phyloP scores from a whole-genome alignment of 2,113 vertebrate species.

The Hemichromis elongatus region DNA sequence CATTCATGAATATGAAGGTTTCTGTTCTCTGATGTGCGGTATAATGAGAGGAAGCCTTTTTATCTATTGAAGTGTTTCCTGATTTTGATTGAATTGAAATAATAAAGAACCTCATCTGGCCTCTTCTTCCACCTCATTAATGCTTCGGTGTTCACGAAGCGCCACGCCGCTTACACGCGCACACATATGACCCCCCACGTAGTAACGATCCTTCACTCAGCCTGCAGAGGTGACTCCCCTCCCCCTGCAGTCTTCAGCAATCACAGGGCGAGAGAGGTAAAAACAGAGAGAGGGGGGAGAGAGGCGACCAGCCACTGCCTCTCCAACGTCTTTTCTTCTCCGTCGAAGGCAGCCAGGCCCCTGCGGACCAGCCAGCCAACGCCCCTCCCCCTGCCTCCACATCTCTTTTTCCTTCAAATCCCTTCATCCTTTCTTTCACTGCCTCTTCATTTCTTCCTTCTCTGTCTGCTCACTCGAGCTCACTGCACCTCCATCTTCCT shows the following conservation, averaged over 20 bases:
- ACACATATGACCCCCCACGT: not conserved
- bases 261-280: conserved; percentile 7
- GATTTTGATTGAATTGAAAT: conserved; percentile 15
- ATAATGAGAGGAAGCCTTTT: not conserved
- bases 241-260: conserved; percentile 38
- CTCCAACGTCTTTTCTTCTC: conserved; percentile 15
- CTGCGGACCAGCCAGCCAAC: conserved; percentile 37
- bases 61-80: not conserved
- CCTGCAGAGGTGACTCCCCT: conserved; percentile 35
- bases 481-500: not conserved
- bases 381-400: conserved; percentile 31
- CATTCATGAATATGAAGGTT: not conserved
- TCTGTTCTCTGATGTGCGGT: not conserved
- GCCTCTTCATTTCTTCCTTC: not conserved
- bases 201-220: conserved; percentile 40
- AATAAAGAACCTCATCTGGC: conserved; percentile 16
- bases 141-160: not conserved
- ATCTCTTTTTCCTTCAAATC: not conserved
- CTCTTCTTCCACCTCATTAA: conserved; percentile 4
- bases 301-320: conserved; percentile 7
- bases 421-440: not conserved
- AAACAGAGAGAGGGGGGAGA: not conserved
- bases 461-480: not conserved
- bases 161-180: not conserved
- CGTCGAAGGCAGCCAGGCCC: conserved; percentile 15